A percentile compares a stretch with the other conserved stretches of the same genome.
These are phyloP conservation scores for Amphiprion ocellaris DNA, from an alignment of 2,113 vertebrate genomes.

Conservation along the genomic window DNA sequence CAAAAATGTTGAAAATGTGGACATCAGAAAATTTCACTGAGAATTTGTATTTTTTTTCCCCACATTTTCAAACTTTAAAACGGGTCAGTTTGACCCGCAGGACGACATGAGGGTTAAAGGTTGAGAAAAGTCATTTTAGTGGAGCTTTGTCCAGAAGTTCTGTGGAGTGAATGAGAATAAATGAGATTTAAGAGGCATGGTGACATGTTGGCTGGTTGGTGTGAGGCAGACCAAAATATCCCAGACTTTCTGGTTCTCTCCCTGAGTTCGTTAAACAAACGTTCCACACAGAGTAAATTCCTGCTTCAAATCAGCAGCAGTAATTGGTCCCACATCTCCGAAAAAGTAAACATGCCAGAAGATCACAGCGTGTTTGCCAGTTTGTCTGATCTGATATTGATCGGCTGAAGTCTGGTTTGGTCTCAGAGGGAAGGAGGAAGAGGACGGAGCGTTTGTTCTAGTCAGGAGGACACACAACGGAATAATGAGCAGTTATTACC, in stretches of 20 bases:
- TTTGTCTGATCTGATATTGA: slow-evolving; percentile 37
- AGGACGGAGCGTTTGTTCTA: slow-evolving; percentile 11
- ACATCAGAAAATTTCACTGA: too few species aligned
- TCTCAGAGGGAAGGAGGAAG: not conserved
- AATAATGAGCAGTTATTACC: not conserved
- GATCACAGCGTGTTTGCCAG: not conserved
- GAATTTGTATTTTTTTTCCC: too few species aligned
- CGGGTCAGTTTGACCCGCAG: too few species aligned
- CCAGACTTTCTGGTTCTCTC: not conserved
- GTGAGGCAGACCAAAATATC: too few species aligned
- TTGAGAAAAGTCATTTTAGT: too few species aligned
- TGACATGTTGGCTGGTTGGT: too few species aligned
- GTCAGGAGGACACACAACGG: slow-evolving; percentile 11
- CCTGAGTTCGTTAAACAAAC: not conserved
- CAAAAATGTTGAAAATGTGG: too few species aligned
- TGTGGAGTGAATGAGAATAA: too few species aligned
- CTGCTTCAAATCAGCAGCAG: not conserved
- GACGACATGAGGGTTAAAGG: too few species aligned
- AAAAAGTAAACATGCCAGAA: not conserved
- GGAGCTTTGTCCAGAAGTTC: too few species aligned
- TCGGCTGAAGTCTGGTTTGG: not conserved
- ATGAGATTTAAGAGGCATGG: too few species aligned
- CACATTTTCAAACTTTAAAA: too few species aligned
- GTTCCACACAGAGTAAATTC: not conserved
- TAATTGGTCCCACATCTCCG: not conserved